Evolutionary conservation across 2,797 vertebrate genomes (phyloP), one percentile per base, ranked within the genome.

Genomic region (Apogon hyalosoma): DNA sequence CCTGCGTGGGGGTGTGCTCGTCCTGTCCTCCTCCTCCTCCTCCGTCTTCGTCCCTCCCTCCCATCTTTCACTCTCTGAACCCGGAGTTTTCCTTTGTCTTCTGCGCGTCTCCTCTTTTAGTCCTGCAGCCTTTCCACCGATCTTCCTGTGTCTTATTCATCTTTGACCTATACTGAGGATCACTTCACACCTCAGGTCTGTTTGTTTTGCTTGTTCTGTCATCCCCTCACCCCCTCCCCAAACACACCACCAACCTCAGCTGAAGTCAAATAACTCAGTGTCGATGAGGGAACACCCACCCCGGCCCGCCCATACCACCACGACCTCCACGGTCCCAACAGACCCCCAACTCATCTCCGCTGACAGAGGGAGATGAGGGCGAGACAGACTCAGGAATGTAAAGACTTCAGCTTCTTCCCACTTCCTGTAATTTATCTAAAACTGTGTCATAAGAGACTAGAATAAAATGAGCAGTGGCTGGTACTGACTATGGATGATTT

Each of bases 201-300:
- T 94, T 96, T 96, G 93, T 95, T 95, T 91, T 90, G 84, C 88
- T 92, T 93, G 88, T 88, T 87, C 91, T 92, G 92, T 94, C 93
- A 89, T 65, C 88, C 74, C 77, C 78, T 69, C 77, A 55, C 79
- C 55, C 64, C 1, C 12, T 12, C 46, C 33, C 21, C 4, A 24
- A 24, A 24, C 21, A 24, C 21, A 24, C 21, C 21, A 24, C 21
- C 21, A 24, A 24, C 45, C 59, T 72, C 63, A 43, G 81, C 90
- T 68, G 83, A 91, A 90, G 80, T 75, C 79, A 90, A 93, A 93
- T 90, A 92, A 90, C 90, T 91, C 85, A 68, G 64, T 82, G 83
- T 90, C 78, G 72, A 82, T 85, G 80, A 86, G 81, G 87, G 87
- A 82, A 79, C 83, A 71, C 67, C 83, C 77, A 73, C 45, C 67